Conservation (phyloP, 2,888 invertebrate genomes). For the Camponotus fellah region DNA sequence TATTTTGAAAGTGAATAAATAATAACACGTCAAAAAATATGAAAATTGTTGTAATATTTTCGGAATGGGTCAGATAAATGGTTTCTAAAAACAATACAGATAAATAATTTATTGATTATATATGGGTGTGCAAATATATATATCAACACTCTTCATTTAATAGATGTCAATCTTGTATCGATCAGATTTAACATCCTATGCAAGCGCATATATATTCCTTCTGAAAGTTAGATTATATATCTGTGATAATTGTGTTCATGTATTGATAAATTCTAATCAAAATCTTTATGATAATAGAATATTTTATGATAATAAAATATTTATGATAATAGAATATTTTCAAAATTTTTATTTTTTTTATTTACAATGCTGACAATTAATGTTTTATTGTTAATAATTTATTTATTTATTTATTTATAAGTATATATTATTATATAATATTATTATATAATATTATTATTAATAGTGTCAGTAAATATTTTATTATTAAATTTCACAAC, state of each 20-base stretch:
- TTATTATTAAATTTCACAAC: too few species aligned
- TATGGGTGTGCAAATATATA: not conserved
- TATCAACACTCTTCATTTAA: slow-evolving; percentile 5
- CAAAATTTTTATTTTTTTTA: not conserved
- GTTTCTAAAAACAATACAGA: slow-evolving; percentile 6
- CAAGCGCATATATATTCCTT: slow-evolving; percentile 15
- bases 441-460: too few species aligned
- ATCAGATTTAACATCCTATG: not conserved
- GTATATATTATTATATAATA: too few species aligned
- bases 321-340: not conserved
- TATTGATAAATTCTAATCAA: not conserved
- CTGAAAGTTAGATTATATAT: not conserved
- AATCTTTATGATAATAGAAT: not conserved
- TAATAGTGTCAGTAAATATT: too few species aligned
- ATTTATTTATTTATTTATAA: too few species aligned
- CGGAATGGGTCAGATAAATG: slow-evolving; percentile 21
- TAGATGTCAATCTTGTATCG: not conserved
- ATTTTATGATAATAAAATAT: not conserved
- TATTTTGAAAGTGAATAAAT: slow-evolving; percentile 36
- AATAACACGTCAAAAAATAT: not conserved
- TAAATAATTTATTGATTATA: slow-evolving; percentile 28
- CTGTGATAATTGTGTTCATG: not conserved
- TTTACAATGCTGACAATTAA: not conserved
- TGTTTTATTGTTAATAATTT: too few species aligned
- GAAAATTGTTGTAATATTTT: not conserved